Base-by-base conservation (phyloP, 2,113 vertebrate species). In the Erinaceus europaeus region DNA sequence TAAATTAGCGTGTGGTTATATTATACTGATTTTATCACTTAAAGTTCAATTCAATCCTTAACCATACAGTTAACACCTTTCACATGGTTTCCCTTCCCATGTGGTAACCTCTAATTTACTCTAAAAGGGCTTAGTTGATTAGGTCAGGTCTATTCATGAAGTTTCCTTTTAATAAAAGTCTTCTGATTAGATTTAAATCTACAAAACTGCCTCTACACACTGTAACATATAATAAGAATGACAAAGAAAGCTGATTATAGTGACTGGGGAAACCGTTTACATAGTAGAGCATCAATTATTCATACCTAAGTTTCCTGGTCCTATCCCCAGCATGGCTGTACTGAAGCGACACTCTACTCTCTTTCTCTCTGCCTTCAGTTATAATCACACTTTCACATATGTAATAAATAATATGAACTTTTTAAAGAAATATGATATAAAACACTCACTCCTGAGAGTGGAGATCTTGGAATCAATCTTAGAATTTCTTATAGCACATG, bases 381-480 rank as follows among this genome's bases (percentile, higher is more conserved):
- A n/a, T n/a, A n/a, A n/a, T n/a, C n/a, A n/a, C n/a, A n/a, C n/a
- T n/a, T n/a, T n/a, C n/a, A n/a, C n/a, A n/a, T n/a, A n/a, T n/a
- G n/a, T n/a, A n/a, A n/a, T n/a, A n/a, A n/a, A n/a, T n/a, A n/a
- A n/a, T n/a, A n/a, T n/a, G n/a, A n/a, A n/a, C n/a, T n/a, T n/a
- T n/a, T n/a, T n/a, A n/a, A n/a, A n/a, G n/a, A n/a, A n/a, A n/a
- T n/a, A 32, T 77, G 52, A 38, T 69, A 36, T 4, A 67, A 5
- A 53, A 7, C 4, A 4, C 23, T 0, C 4, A 62, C 2, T 17
- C 0, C 7, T 55, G 9, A 84, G 3, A 1, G 0, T 32, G 10
- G 13, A 55, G 59, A 68, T 2, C 5, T 12, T 14, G 13, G 3
- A 1, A 14, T 14, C 1, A 10, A 36, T 46, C 57, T 78, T 82